A percentile compares a stretch with the other conserved stretches of the same genome.
Evolutionary conservation across 92 coral and sea anemone genomes (phyloP).

Genomic region (Micromussa lordhowensis): DNA sequence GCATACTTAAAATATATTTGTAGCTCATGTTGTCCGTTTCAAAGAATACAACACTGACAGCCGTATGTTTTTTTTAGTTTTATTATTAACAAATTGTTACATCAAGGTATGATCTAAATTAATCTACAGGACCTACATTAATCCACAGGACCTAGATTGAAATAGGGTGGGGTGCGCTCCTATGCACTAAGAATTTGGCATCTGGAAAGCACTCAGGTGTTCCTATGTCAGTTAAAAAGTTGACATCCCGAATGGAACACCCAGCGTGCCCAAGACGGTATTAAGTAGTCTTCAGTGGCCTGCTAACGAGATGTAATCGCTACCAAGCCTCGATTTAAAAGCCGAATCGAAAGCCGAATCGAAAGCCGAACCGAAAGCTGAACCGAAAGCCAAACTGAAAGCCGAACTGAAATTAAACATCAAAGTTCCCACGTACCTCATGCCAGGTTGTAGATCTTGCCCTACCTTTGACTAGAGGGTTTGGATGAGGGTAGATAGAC

Average conservation of each 20-base stretch:
- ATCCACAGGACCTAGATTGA: neutral
- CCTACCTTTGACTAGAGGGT: neutral
- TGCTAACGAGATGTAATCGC: slow-evolving; percentile 3
- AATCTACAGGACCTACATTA: neutral
- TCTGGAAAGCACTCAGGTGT: slow-evolving; percentile 9
- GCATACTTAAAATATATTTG: neutral
- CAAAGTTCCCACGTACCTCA: neutral
- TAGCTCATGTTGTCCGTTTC: neutral
- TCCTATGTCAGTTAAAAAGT: neutral
- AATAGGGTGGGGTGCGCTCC: slow-evolving; percentile 4
- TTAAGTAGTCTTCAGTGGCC: neutral
- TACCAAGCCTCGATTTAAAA: neutral
- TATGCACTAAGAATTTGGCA: neutral
- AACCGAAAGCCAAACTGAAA: neutral
- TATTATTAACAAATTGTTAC: neutral
- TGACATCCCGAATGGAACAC: slow-evolving; percentile 4
- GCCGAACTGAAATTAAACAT: neutral
- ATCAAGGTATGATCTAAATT: neutral
- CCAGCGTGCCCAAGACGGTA: neutral
- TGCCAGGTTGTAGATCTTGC: neutral
- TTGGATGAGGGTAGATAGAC: neutral
- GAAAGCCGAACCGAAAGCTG: neutral
- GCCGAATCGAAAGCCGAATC: neutral
- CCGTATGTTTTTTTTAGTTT: neutral
- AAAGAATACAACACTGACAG: neutral